Evolutionary conservation across 1,140 invertebrate genomes (phyloP), one percentile per base, ranked within the genome.

Genomic region (Apocrypta bakeri): DNA sequence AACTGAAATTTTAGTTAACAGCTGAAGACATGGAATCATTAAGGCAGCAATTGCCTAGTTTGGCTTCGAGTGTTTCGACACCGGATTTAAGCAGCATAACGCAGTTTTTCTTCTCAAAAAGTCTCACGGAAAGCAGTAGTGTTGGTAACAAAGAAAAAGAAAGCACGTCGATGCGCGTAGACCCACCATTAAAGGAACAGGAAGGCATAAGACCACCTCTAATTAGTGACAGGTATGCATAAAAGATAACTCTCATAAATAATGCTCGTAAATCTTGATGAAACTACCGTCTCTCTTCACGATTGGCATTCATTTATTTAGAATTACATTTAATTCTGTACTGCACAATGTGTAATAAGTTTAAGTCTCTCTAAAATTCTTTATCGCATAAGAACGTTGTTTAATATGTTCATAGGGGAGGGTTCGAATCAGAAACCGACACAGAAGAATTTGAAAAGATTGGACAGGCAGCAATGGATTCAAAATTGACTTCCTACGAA

Each of bases 381-480:
- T n/a, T n/a, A 37, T 37, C 33, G 25, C 63, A 24, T 17, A 56
- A 56, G 21, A 56, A 66, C 82, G 83, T 84, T 85, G n/a, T 84
- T 78, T 25, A 1, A 64, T 24, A 33, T n/a, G 1, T 81, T 75
- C n/a, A 83, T 90, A 93, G 86, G 88, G 95, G 94, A 86, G 95
- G 94, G 71, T 95, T 95, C 85, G 96, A 96, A 87, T 97, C 96
- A 7, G 96, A 96, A 92, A 96, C 95, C 0, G 96, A 97, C 86
- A 96, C 95, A 0, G 96, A 96, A 88, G 96, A 97, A 84, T 97
- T 97, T 90, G 96, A 97, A 88, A 96, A 96, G 88, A 94, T 97
- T 25, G 93, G 93, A 24, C 95, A 94, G 87, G 94, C 93, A 83
- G 92, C 92, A 0, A 91, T 92, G 24, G 93, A 94, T 56, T 89